Evolutionary conservation across 2,113 vertebrate genomes (phyloP).

Genomic region (Dendropsophus ebraccatus): DNA sequence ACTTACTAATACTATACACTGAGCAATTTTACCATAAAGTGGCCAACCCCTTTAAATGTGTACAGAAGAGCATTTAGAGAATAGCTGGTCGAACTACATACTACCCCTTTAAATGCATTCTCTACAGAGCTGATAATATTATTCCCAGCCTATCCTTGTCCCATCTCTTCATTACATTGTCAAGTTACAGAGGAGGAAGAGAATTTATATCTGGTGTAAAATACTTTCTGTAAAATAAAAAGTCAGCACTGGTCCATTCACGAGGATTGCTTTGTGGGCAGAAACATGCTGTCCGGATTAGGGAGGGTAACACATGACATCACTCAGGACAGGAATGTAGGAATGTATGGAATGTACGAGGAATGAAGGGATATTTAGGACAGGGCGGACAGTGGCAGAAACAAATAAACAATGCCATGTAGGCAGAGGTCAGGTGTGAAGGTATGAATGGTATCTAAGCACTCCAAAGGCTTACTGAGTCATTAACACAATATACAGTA

Average conservation of each 20-base stretch:
- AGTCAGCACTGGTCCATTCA: background rate
- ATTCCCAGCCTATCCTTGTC: background rate
- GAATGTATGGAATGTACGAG: constrained; percentile 12
- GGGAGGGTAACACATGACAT: background rate
- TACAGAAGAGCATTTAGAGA: too few relatives aligned
- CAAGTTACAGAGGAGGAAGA: background rate
- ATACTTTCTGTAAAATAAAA: background rate
- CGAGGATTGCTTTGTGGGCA: background rate
- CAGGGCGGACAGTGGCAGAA: background rate
- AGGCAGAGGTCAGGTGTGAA: constrained; percentile 16
- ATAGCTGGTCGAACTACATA: too few relatives aligned
- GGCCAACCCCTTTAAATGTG: too few relatives aligned
- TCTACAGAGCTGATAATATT: background rate
- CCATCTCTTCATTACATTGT: background rate
- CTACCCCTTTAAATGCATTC: background rate
- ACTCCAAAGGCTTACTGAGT: background rate
- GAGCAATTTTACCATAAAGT: too few relatives aligned
- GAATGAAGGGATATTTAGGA: constrained; percentile 38
- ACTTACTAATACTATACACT: too few relatives aligned
- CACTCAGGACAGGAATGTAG: background rate
- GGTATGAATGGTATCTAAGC: constrained; percentile 24
- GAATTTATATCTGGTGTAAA: background rate
- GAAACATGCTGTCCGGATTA: background rate
- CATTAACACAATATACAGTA: background rate
- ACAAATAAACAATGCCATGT: background rate